These are phyloP conservation scores for Calidris pygmaea DNA, from an alignment of 2,113 vertebrate species.

Conservation along the genomic window DNA sequence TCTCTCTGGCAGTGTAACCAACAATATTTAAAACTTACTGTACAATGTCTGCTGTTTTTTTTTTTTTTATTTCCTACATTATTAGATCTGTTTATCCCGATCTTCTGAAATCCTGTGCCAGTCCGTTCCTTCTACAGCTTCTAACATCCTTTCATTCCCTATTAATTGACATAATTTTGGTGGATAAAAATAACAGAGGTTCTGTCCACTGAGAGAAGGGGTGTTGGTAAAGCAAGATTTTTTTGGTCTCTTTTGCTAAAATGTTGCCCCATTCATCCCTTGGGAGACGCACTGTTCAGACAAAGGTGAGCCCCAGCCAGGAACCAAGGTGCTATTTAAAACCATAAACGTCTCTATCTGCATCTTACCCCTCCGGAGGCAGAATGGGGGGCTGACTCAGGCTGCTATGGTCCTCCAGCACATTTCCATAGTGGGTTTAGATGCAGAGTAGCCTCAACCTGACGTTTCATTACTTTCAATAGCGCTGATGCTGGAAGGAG, in stretches of 20 bases:
- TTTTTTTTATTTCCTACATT: neutral
- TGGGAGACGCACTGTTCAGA: neutral
- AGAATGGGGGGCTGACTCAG: neutral
- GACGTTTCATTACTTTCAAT: slow-evolving; percentile 51
- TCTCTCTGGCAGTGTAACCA: neutral
- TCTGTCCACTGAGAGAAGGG: neutral
- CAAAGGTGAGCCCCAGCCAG: neutral
- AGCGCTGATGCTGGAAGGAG: slow-evolving; percentile 27
- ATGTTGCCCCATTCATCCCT: neutral
- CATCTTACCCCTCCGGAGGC: neutral
- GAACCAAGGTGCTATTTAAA: neutral
- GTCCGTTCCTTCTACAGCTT: neutral
- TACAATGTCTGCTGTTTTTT: neutral
- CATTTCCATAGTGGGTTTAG: slow-evolving; percentile 28
- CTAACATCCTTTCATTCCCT: neutral
- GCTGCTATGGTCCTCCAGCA: neutral
- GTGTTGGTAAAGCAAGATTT: neutral
- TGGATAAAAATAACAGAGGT: neutral
- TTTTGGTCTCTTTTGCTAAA: neutral
- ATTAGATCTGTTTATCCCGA: neutral
- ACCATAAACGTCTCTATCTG: neutral
- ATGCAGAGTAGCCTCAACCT: neutral
- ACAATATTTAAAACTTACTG: neutral
- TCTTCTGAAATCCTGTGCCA: neutral
- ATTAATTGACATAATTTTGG: neutral